phyloP scores from a whole-genome alignment of 2,888 invertebrate species.

The Caenorhabditis macrosperma region DNA sequence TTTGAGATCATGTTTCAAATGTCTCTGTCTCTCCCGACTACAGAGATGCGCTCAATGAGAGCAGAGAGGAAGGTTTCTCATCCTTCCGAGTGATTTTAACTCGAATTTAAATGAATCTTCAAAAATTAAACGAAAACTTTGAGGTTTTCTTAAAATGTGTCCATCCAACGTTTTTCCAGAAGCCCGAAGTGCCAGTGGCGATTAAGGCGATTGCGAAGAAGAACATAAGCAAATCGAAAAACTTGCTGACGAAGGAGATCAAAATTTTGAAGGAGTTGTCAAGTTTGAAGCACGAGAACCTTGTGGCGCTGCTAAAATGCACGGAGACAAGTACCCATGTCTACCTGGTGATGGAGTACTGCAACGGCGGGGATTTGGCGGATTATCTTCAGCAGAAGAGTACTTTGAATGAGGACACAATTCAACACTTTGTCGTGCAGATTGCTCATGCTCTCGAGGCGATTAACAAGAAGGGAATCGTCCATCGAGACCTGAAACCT shows the following conservation, averaged over 20 bases:
- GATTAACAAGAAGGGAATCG: constrained; percentile 95
- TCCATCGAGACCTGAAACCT: constrained; percentile 98
- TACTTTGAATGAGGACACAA: constrained; percentile 96
- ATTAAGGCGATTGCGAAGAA: constrained; percentile 99
- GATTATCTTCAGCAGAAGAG: constrained; percentile 95
- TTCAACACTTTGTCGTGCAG: constrained; percentile 93
- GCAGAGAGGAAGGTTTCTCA: too few relatives aligned
- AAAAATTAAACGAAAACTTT: too few relatives aligned
- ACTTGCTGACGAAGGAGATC: constrained; percentile 97
- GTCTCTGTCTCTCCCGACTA: too few relatives aligned
- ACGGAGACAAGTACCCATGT: constrained; percentile 96
- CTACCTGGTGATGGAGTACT: constrained; percentile 96
- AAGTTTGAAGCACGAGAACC: constrained; percentile 97
- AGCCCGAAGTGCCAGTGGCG: constrained; percentile 90
- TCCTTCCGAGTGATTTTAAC: too few relatives aligned
- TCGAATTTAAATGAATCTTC: not conserved
- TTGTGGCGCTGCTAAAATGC: constrained; percentile 96
- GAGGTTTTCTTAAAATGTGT: not conserved
- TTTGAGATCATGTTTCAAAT: not conserved
- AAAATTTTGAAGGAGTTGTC: constrained; percentile 98
- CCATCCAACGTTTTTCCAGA: constrained; percentile 85
- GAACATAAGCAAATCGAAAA: constrained; percentile 96
- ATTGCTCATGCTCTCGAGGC: constrained; percentile 97
- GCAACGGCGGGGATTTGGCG: constrained; percentile 98
- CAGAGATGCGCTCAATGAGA: too few relatives aligned